Base-by-base conservation (phyloP, 2,888 invertebrate species). In the Elmis aenea region DNA sequence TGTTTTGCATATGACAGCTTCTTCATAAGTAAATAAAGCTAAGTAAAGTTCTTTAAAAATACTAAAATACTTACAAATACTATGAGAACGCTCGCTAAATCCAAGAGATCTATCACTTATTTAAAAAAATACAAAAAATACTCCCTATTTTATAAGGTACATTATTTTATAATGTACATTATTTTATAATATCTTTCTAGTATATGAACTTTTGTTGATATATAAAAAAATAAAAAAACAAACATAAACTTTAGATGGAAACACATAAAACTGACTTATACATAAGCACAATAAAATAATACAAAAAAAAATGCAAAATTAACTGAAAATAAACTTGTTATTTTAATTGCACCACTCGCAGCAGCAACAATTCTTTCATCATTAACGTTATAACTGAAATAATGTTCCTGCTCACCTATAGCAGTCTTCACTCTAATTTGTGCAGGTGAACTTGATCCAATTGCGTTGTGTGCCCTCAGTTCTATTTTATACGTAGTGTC, bases 401-500 rank as follows among this genome's bases (percentile, higher is more conserved):
- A 46, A 20, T 43, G 42, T 78, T 38, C 35, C 42, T 57, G 54
- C 86, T 86, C 83, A 90, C 91, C 90, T 76, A 82, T 77, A 58
- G 87, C 83, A 48, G 93, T 93, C 71, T 83, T 87, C 66, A 93
- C 76, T 62, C 82, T 77, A 51, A 88, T 76, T 60, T 81, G 77
- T 23, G 85, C 83, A 1, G 89, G 83, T 40, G 77, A 72, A 57
- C 92, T 89, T 68, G 73, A 81, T 37, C 93, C 94, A 45, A 93
- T 84, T 13, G 77, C 70, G 67, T 95, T 95, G 65, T 85, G 85
- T 25, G 93, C 94, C 50, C 80, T 74, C 37, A 94, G 72, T 60
- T 89, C 85, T 58, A 91, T 81, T 59, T 79, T 80, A 72, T 95
- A 94, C 49, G 79, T 80, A 3, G 88, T 85, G 62, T 90, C 85